Evolutionary conservation across 2,888 invertebrate species (phyloP).

Genomic region (Prenolepis imparis): DNA sequence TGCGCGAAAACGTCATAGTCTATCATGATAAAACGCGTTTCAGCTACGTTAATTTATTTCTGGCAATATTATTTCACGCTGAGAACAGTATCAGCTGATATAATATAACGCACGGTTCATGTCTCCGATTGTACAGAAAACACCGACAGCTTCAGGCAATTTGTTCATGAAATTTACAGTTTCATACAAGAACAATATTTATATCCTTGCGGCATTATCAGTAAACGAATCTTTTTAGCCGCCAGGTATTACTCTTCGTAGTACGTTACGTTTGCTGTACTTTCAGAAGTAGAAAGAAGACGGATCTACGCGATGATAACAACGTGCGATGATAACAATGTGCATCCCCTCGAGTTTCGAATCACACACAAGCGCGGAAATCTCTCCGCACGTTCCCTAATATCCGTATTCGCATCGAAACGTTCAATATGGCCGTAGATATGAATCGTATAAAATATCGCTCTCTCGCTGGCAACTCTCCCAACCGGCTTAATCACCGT

Average conservation of each 20-base stretch:
- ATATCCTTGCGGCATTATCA: not conserved
- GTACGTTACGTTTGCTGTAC: not conserved
- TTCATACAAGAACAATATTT: not conserved
- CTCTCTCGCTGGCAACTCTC: constrained; percentile 49
- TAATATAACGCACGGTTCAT: not conserved
- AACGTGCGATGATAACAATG: not conserved
- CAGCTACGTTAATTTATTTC: constrained; percentile 6
- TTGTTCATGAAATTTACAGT: constrained; percentile 1
- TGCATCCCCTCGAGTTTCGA: not conserved
- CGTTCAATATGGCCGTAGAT: constrained; percentile 47
- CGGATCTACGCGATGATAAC: not conserved
- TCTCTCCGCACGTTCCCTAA: constrained; percentile 30
- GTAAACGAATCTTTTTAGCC: not conserved
- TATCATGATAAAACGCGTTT: not conserved
- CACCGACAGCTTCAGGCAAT: not conserved
- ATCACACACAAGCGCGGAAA: constrained; percentile 24
- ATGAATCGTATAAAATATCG: constrained; percentile 59
- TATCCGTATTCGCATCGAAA: constrained; percentile 44
- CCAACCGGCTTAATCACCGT: constrained; percentile 59
- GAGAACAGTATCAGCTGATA: not conserved
- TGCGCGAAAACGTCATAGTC: not conserved
- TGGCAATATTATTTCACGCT: not conserved
- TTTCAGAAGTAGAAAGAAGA: not conserved
- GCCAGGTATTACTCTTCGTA: not conserved
- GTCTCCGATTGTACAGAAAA: not conserved